Evolutionary conservation across 2,888 invertebrate species (phyloP).

Genomic region (Argyresthia albistria): DNA sequence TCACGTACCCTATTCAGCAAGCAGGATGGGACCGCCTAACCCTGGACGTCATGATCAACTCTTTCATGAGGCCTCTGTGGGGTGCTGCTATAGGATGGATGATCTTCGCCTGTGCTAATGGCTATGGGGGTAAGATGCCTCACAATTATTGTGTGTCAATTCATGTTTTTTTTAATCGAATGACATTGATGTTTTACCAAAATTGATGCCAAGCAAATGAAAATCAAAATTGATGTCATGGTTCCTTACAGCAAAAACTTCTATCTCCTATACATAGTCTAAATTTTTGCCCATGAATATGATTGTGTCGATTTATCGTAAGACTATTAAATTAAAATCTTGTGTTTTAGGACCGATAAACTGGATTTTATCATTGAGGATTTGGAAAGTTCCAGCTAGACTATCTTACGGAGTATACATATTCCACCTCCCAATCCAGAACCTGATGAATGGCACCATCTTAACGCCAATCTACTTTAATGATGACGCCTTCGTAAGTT

Average conservation of each 20-base stretch:
- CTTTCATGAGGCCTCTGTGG: slow-evolving; percentile 55
- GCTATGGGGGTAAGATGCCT: slow-evolving; percentile 48
- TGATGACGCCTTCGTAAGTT: neutral
- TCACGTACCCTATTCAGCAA: neutral
- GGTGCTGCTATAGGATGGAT: slow-evolving; percentile 49
- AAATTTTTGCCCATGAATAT: neutral
- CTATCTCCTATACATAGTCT: neutral
- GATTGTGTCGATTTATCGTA: neutral
- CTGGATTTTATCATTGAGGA: slow-evolving; percentile 31
- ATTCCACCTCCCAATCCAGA: slow-evolving; percentile 40
- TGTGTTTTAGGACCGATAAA: slow-evolving; percentile 30
- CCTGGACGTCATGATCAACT: slow-evolving; percentile 37
- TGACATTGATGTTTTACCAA: no score
- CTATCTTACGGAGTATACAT: slow-evolving; percentile 53
- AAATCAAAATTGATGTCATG: no score
- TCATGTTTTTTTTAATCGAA: no score
- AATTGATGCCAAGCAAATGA: no score
- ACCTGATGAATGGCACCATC: neutral
- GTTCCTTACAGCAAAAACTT: no score
- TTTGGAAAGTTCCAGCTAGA: slow-evolving; percentile 38
- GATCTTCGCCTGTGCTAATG: slow-evolving; percentile 52
- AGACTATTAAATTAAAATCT: neutral
- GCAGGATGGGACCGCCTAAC: slow-evolving; percentile 18
- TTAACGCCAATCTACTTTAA: neutral
- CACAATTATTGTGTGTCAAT: neutral